Percentiles rank a stretch among this genome's conserved stretches.
Conservation (phyloP, 64 coral and sea anemone species). For the Stichodactyla helianthus region DNA sequence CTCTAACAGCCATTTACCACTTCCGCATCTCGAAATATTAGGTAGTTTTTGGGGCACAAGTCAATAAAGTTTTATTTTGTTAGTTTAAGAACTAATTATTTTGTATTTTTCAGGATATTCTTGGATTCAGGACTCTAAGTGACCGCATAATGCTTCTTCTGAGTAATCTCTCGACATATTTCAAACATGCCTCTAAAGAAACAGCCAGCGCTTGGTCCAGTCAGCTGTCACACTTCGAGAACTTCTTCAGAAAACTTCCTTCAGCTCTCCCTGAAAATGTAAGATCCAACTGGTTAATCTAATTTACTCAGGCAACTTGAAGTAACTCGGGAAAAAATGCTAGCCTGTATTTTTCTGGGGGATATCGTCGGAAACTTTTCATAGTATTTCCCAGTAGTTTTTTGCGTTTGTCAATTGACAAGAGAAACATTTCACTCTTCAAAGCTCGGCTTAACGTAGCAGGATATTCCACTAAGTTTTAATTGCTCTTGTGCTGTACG, state of each 20-base stretch:
- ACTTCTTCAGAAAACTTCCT: conserved; percentile 89
- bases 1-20: too few species aligned
- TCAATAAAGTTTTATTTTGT: background rate
- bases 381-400: too few species aligned
- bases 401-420: too few species aligned
- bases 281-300: background rate
- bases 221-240: conserved; percentile 92
- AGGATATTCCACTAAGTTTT: too few species aligned
- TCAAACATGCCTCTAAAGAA: conserved; percentile 71
- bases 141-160: conserved; percentile 76
- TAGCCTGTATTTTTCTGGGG: too few species aligned
- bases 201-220: conserved; percentile 88
- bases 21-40: too few species aligned
- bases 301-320: background rate
- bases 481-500: too few species aligned
- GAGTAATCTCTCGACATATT: conserved; percentile 70
- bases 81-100: background rate
- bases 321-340: too few species aligned
- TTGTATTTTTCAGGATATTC: conserved; percentile 52
- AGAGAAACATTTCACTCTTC: too few species aligned
- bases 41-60: too few species aligned
- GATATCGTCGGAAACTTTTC: too few species aligned
- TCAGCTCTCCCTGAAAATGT: conserved; percentile 81
- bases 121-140: conserved; percentile 73
- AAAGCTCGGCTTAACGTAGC: too few species aligned